A percentile compares a stretch with the other conserved stretches of the same genome.
phyloP scores from a whole-genome alignment of 2,797 vertebrate species.

The Malurus leucopterus region DNA sequence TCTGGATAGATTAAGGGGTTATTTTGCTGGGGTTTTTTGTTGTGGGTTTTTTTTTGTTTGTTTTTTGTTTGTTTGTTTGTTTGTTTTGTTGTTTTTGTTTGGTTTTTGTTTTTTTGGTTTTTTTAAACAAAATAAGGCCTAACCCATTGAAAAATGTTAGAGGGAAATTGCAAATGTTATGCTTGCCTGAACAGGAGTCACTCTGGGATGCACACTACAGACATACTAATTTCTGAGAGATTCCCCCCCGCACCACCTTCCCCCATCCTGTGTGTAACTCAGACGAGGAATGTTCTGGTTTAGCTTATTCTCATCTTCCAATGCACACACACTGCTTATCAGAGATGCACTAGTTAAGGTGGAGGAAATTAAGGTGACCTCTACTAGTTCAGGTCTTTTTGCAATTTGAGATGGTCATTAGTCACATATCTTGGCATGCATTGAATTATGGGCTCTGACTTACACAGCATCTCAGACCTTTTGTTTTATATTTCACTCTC shows the following conservation, averaged over 20 bases:
- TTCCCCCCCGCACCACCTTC: background rate
- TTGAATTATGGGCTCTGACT: background rate
- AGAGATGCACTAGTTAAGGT: constrained; percentile 49
- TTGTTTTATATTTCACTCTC: background rate
- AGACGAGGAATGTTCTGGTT: constrained; percentile 17
- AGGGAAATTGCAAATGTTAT: constrained; percentile 40
- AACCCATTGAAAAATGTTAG: background rate
- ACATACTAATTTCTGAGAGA: constrained; percentile 1
- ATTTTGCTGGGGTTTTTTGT: background rate
- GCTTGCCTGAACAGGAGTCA: constrained; percentile 39
- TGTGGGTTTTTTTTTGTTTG: no score
- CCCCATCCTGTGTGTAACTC: background rate
- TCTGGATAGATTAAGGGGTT: background rate
- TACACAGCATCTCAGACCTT: background rate
- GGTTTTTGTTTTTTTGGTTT: background rate
- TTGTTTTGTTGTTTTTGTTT: no score
- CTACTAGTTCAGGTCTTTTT: constrained; percentile 42
- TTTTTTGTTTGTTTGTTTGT: no score
- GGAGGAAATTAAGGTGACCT: constrained; percentile 62
- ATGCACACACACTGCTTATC: constrained; percentile 4
- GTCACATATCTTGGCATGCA: constrained; percentile 48
- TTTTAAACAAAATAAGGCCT: background rate
- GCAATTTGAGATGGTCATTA: constrained; percentile 60
- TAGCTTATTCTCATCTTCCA: constrained; percentile 7
- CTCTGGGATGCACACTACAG: background rate